These are phyloP conservation scores for Laterallus jamaicensis DNA, from an alignment of 2,113 vertebrate genomes.

Conservation along the genomic window DNA sequence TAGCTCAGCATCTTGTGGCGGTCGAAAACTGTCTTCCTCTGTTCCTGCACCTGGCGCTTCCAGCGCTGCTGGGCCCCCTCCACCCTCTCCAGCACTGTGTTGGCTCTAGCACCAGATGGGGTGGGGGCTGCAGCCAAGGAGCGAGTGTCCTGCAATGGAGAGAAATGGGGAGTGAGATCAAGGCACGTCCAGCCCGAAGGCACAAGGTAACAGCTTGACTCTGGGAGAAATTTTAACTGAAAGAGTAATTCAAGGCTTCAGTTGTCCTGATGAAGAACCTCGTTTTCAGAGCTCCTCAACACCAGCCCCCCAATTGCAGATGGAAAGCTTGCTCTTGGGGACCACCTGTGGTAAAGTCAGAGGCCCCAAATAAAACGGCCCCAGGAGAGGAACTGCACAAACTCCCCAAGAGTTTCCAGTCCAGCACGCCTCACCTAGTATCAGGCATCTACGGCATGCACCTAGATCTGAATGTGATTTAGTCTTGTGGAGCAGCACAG, in stretches of 20 bases:
- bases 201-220: background rate
- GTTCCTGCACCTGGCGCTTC: conserved; percentile 97
- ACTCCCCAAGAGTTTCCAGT: background rate
- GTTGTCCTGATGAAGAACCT: background rate
- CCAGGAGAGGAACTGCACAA: background rate
- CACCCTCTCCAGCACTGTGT: conserved; percentile 91
- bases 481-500: background rate
- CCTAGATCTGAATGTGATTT: background rate
- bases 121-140: conserved; percentile 40
- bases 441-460: background rate
- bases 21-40: conserved; percentile 94
- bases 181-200: background rate
- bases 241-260: background rate
- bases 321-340: background rate
- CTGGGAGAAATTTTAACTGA: background rate
- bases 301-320: background rate
- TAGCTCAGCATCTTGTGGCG: conserved; percentile 97
- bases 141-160: conserved; percentile 81
- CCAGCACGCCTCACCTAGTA: background rate
- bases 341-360: rapidly evolving
- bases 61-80: conserved; percentile 96
- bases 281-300: background rate
- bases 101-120: conserved; percentile 69
- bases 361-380: background rate
- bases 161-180: background rate